Evolutionary conservation across 2,113 vertebrate genomes (phyloP).

Genomic region (Pluvialis apricaria): DNA sequence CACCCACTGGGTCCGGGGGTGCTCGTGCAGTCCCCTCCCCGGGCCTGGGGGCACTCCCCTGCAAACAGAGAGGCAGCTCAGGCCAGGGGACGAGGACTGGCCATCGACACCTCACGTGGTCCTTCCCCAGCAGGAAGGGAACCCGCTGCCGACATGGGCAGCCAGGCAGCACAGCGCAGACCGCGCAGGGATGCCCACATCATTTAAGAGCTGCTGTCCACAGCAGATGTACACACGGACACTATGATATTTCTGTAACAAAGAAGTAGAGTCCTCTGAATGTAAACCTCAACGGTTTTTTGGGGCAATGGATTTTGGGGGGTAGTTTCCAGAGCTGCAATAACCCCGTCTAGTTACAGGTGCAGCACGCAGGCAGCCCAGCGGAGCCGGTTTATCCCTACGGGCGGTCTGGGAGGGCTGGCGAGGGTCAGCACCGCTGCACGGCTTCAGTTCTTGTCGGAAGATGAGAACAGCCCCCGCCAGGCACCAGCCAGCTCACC

Average conservation of each 20-base stretch:
- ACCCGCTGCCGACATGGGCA: fast-evolving
- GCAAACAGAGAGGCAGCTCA: not conserved
- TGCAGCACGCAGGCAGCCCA: not conserved
- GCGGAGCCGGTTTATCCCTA: fast-evolving
- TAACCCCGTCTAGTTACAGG: not conserved
- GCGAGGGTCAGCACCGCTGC: not conserved
- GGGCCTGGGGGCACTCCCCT: not conserved
- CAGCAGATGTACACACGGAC: not conserved
- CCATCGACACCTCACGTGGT: not conserved
- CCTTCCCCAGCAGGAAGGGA: not conserved
- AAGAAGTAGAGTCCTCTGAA: not conserved
- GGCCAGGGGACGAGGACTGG: not conserved
- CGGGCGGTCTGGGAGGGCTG: fast-evolving
- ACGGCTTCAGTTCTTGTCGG: fast-evolving
- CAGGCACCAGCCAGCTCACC: not conserved
- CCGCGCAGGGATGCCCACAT: not conserved
- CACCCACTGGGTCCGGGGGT: fast-evolving
- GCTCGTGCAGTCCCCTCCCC: not conserved
- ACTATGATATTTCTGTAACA: not conserved
- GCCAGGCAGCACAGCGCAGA: not conserved
- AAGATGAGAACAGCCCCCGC: not conserved
- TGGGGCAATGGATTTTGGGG: too few species aligned
- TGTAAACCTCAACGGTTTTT: not conserved
- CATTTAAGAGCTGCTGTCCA: not conserved
- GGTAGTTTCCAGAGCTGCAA: not conserved